phyloP scores from a whole-genome alignment of 2,797 vertebrate species.

The Nyctalus aviator region DNA sequence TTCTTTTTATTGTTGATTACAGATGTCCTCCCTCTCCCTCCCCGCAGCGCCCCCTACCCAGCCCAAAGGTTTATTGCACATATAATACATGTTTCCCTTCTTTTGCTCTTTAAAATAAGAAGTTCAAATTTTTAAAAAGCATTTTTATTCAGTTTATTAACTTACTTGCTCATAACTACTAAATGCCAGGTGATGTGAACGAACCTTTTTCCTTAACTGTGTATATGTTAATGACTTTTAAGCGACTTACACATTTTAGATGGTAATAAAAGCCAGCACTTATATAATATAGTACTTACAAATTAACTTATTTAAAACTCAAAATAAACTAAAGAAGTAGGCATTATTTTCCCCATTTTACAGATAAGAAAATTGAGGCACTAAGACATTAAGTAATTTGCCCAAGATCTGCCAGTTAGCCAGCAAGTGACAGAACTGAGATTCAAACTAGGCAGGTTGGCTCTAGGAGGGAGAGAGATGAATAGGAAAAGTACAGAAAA shows the following conservation, averaged over 20 bases:
- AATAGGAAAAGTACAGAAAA: not conserved
- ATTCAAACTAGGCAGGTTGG: not conserved
- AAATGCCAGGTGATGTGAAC: not conserved
- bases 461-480: not conserved
- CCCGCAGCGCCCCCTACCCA: too few species aligned
- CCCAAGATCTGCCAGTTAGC: not conserved
- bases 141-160: conserved; percentile 37
- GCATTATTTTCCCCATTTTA: not conserved
- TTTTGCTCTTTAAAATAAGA: conserved; percentile 14
- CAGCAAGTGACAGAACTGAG: not conserved
- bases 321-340: conserved; percentile 12
- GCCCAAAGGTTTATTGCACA: not conserved
- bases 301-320: conserved; percentile 30
- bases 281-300: not conserved
- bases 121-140: conserved; percentile 44
- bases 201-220: not conserved
- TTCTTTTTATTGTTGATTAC: not conserved
- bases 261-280: conserved; percentile 13
- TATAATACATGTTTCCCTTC: not conserved
- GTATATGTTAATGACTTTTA: not conserved
- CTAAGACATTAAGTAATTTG: conserved; percentile 19
- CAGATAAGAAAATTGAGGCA: not conserved
- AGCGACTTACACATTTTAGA: conserved; percentile 3
- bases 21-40: too few species aligned
- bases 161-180: not conserved